Conservation (phyloP, 2,888 invertebrate species). For the Adineta ricciae region DNA sequence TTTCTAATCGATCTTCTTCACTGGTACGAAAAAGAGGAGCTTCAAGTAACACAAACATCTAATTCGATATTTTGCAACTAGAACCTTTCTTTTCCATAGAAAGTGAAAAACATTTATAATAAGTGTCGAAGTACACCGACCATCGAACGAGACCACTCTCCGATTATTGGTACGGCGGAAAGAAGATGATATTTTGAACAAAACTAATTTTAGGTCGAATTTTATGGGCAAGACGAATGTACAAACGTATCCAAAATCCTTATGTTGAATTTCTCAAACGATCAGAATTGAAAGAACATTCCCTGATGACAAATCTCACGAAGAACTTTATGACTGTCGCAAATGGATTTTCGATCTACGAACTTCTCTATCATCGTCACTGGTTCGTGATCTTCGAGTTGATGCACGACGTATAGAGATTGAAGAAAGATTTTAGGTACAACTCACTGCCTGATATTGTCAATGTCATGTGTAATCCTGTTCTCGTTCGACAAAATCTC, state of each 20-base stretch:
- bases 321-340: background rate
- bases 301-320: background rate
- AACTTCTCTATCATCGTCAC: background rate
- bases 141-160: background rate
- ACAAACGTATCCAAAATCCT: background rate
- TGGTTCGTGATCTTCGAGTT: background rate
- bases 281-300: background rate
- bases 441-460: background rate
- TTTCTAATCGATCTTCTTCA: background rate
- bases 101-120: background rate
- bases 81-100: background rate
- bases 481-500: background rate
- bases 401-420: too few relatives aligned
- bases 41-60: background rate
- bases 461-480: background rate
- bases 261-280: background rate
- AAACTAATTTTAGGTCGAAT: background rate
- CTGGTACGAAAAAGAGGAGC: conserved; percentile 12
- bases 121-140: background rate
- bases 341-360: background rate
- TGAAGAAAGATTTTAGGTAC: background rate
- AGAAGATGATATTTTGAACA: background rate
- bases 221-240: background rate
- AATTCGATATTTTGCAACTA: background rate
- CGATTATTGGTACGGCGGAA: background rate